Percentiles rank a stretch among this genome's conserved stretches.
These are phyloP conservation scores for Oryzias melastigma DNA, from an alignment of 2,113 vertebrate species.

Conservation along the genomic window DNA sequence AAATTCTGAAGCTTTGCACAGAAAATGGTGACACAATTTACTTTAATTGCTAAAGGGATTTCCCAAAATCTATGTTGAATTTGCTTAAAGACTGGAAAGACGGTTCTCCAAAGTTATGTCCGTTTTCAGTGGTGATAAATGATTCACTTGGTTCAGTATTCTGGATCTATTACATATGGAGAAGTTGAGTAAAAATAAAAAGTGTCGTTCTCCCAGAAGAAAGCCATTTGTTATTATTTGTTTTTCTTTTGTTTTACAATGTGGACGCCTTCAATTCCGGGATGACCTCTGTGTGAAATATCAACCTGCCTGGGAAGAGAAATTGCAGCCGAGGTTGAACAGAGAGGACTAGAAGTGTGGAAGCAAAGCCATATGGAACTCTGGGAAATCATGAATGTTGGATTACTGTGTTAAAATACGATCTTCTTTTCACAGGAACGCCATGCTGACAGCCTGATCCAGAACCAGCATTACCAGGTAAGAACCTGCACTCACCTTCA, in stretches of 20 bases:
- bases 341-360: background rate
- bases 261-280: background rate
- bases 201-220: slow-evolving; percentile 9
- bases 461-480: slow-evolving; percentile 97
- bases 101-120: background rate
- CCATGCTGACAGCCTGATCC: slow-evolving; percentile 91
- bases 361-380: background rate
- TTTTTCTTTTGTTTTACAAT: background rate
- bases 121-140: background rate
- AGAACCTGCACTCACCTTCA: slow-evolving; percentile 21
- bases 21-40: no score
- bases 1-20: no score
- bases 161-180: slow-evolving; percentile 3
- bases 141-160: slow-evolving; percentile 14
- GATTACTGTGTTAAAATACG: background rate
- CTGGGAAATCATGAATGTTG: background rate
- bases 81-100: no score
- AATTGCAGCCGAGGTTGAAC: background rate
- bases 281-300: slow-evolving; percentile 1
- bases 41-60: no score
- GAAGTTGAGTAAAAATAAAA: background rate
- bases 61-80: no score
- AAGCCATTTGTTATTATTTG: background rate
- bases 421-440: slow-evolving; percentile 83
- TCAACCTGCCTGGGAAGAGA: background rate